Conservation (phyloP, 1,140 invertebrate species). For the Marisa cornuarietis region DNA sequence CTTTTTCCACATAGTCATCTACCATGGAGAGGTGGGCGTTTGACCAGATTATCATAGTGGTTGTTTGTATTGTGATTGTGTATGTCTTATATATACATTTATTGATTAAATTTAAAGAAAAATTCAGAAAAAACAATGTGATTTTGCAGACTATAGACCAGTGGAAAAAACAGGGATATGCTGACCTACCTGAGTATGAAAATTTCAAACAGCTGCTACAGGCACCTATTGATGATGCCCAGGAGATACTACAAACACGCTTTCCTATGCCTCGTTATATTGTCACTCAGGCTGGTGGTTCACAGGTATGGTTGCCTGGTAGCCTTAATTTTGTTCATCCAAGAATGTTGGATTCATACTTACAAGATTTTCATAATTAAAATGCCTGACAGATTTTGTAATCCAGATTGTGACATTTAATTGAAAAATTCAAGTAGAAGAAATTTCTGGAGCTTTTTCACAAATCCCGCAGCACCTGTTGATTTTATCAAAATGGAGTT, state of each 20-base stretch:
- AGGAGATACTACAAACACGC: conserved; percentile 92
- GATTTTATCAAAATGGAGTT: no score
- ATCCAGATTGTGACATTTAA: background rate
- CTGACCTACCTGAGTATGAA: conserved; percentile 96
- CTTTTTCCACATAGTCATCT: conserved; percentile 99
- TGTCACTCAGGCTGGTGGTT: conserved; percentile 97
- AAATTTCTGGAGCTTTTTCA: background rate
- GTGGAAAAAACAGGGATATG: conserved; percentile 94
- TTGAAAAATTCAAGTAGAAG: background rate
- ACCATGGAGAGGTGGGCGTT: conserved; percentile 90
- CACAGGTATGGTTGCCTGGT: conserved; percentile 71
- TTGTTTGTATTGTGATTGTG: background rate
- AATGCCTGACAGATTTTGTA: background rate
- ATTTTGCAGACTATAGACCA: conserved; percentile 88
- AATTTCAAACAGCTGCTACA: conserved; percentile 96
- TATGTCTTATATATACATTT: background rate
- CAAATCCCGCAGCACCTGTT: background rate
- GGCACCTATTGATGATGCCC: conserved; percentile 96
- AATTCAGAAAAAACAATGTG: background rate
- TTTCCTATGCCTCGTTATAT: conserved; percentile 99
- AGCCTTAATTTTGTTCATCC: background rate
- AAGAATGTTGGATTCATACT: background rate
- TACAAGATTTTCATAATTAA: no score
- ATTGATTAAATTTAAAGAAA: no score
- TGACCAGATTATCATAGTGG: background rate